Percentiles rank a stretch among this genome's conserved stretches.
phyloP scores from a whole-genome alignment of 2,888 invertebrate genomes.

The Andrena fulva region DNA sequence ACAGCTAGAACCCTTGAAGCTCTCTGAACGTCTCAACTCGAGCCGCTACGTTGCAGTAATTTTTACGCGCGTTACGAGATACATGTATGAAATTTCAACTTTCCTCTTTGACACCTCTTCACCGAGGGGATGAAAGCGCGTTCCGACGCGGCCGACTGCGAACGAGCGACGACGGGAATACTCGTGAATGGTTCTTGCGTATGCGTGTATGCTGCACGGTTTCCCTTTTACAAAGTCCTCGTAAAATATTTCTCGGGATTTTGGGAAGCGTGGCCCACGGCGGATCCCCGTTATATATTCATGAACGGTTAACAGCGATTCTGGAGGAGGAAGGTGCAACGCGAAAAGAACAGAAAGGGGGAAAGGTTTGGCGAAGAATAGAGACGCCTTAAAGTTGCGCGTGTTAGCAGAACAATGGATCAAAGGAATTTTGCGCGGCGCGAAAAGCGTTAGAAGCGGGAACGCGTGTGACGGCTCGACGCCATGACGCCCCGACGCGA shows the following conservation, averaged over 20 bases:
- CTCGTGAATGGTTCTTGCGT: too few relatives aligned
- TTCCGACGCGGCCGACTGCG: neutral
- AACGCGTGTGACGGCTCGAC: neutral
- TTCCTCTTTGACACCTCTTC: neutral
- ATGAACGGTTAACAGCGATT: constrained; percentile 46
- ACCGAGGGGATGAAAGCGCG: neutral
- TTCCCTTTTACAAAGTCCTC: neutral
- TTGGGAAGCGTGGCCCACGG: constrained; percentile 22
- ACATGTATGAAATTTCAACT: constrained; percentile 16
- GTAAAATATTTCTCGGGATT: constrained; percentile 16
- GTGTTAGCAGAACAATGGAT: constrained; percentile 55
- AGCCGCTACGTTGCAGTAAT: neutral
- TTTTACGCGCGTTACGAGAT: constrained; percentile 29
- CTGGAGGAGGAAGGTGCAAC: constrained; percentile 1
- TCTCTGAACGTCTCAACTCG: constrained; percentile 13
- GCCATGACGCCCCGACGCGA: constrained; percentile 9
- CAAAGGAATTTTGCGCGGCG: constrained; percentile 47
- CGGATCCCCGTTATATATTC: constrained; percentile 44
- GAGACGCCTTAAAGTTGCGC: constrained; percentile 51
- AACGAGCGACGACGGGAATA: too few relatives aligned
- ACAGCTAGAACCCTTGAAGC: neutral
- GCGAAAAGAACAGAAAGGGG: neutral
- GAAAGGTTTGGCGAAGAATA: constrained; percentile 33
- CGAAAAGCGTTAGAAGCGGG: constrained; percentile 13
- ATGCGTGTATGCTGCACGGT: too few relatives aligned